phyloP scores from a whole-genome alignment of 35 echinoderm and acorn worm genomes.

The Heliocidaris erythrogramma region DNA sequence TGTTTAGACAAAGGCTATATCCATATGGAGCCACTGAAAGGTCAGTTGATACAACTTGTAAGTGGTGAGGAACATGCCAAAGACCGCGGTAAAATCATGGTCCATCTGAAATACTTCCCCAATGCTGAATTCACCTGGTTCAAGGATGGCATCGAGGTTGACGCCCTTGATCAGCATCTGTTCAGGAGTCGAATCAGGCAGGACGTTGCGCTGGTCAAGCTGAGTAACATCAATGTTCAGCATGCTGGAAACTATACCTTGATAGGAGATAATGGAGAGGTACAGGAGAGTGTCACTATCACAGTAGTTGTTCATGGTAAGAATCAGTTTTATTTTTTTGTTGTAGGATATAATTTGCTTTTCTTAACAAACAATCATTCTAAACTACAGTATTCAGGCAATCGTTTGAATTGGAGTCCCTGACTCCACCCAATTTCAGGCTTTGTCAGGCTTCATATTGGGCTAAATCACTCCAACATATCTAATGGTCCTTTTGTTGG shows the following conservation, averaged over 20 bases:
- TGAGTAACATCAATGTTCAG: constrained; percentile 52
- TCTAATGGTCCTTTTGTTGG: too few relatives aligned
- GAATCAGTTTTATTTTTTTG: background rate
- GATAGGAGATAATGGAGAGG: constrained; percentile 57
- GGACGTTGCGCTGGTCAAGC: constrained; percentile 41
- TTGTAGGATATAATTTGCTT: too few relatives aligned
- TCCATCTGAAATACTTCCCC: constrained; percentile 49
- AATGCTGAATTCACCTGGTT: constrained; percentile 69
- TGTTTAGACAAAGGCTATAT: constrained; percentile 59
- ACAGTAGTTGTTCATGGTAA: constrained; percentile 67
- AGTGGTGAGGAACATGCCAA: constrained; percentile 20
- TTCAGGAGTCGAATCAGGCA: background rate
- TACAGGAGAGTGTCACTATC: constrained; percentile 56
- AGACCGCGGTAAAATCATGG: constrained; percentile 33
- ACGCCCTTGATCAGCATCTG: background rate
- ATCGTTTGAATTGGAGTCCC: background rate
- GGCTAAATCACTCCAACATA: too few relatives aligned
- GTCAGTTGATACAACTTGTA: constrained; percentile 9
- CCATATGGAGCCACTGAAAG: constrained; percentile 44
- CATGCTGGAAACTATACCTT: constrained; percentile 74
- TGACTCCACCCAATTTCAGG: too few relatives aligned
- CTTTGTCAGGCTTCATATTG: too few relatives aligned
- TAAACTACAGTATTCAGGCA: background rate
- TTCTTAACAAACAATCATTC: too few relatives aligned
- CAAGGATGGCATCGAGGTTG: constrained; percentile 66